Percentiles rank a stretch among this genome's conserved stretches.
Conservation (phyloP, 2,113 vertebrate species). For the Pleuronectes platessa region DNA sequence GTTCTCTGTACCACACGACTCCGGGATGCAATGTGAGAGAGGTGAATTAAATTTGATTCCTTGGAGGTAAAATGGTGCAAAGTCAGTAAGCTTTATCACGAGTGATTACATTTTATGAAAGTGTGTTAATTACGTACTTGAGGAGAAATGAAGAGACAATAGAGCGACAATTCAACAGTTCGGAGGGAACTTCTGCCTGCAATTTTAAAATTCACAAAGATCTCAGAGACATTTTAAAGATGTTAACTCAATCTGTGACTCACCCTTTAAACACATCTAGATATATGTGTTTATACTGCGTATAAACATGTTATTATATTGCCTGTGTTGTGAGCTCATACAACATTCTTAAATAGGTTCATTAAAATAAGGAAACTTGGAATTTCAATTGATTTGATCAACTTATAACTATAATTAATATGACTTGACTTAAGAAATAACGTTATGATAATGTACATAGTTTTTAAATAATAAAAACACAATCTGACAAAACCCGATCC, state of each 20-base stretch:
- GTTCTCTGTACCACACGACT: constrained; percentile 23
- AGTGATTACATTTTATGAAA: constrained; percentile 19
- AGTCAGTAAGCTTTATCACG: constrained; percentile 32
- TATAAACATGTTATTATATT: neutral
- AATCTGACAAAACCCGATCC: too few relatives aligned
- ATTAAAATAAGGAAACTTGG: neutral
- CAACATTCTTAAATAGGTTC: too few relatives aligned
- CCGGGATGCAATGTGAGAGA: constrained; percentile 9
- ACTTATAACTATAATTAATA: too few relatives aligned
- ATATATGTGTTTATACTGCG: too few relatives aligned
- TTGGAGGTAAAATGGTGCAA: constrained; percentile 29
- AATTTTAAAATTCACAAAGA: neutral
- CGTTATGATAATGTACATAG: too few relatives aligned
- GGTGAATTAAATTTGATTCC: constrained; percentile 43
- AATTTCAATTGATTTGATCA: neutral
- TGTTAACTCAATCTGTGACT: too few relatives aligned
- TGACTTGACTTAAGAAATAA: too few relatives aligned
- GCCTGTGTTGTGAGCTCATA: neutral
- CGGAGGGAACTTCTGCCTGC: neutral
- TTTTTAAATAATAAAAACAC: too few relatives aligned
- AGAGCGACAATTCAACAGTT: neutral
- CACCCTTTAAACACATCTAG: too few relatives aligned
- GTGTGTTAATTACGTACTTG: constrained; percentile 15
- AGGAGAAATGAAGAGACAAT: neutral
- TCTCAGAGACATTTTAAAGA: too few relatives aligned